Evolutionary conservation across 2,888 invertebrate species (phyloP), one percentile per base, ranked within the genome.

Genomic region (Dynastes tityus): DNA sequence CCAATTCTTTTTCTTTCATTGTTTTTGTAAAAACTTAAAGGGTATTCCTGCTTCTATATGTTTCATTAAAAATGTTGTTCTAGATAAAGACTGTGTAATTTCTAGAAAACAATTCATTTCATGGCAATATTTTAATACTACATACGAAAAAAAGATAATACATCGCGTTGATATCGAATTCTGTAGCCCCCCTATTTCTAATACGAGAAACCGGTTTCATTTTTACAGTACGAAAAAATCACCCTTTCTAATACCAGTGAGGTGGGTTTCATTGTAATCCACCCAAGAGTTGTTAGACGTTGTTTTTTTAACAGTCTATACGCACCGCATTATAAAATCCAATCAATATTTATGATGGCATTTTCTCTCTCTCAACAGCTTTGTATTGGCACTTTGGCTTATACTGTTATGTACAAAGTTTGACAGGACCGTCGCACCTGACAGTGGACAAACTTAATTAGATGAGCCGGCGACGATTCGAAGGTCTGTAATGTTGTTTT

Each of bases 241-340:
- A 71, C 71, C 71, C 58, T 71, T 51, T 68, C 68, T 68, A 63
- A 63, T 63, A 63, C 63, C 63, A 32, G 49, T 3, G 27, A 51
- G 40, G 68, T 51, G 51, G 68, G 49, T 68, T 68, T 51, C n/a
- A 68, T 68, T 68, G 49, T 51, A 68, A 29, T 40, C 27, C 40
- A 51, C 68, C 68, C 51, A 68, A 68, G 51, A 68, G 68, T 68
- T 68, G 68, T 68, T 68, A 27, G 68, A 68, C 68, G 51, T 68
- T 68, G 40, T 68, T 51, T 51, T 68, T 68, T 68, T 68, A 51
- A 13, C 63, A 63, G 63, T 32, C 32, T 32, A 29, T 13, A 40
- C 40, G 22, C 40, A 37, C 65, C 27, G 13, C 40, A 51, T 51
- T 68, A 68, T 27, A 68, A 51, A 68, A 68, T 51, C 68, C 27